These are phyloP conservation scores for Trichomalopsis sarcophagae DNA, from an alignment of 1,140 invertebrate species.

Conservation along the genomic window DNA sequence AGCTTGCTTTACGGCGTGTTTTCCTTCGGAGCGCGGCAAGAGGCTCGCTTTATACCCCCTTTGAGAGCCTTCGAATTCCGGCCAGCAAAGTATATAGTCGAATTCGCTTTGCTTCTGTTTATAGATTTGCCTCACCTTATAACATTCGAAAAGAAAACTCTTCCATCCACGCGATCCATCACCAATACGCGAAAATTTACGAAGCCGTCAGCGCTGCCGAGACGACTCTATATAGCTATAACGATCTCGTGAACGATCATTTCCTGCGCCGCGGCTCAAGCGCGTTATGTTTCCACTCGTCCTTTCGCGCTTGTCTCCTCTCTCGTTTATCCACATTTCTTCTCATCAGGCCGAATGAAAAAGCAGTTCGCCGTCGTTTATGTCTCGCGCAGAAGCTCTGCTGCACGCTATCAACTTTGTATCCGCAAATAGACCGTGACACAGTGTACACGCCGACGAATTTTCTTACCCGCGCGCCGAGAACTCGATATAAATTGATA, in stretches of 20 bases:
- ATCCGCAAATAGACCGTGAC: slow-evolving; percentile 11
- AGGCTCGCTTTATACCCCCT: background rate
- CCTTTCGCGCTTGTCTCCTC: too few relatives aligned
- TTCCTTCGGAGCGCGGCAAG: background rate
- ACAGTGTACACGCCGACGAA: background rate
- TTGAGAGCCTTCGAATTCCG: background rate
- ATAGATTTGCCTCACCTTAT: too few relatives aligned
- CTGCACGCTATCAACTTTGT: background rate
- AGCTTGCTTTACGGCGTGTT: background rate
- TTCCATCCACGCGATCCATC: too few relatives aligned
- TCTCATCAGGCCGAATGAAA: slow-evolving; percentile 5
- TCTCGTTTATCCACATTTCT: slow-evolving; percentile 9
- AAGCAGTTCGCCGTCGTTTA: slow-evolving; percentile 6
- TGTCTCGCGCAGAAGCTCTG: too few relatives aligned
- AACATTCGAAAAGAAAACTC: too few relatives aligned
- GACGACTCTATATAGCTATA: too few relatives aligned
- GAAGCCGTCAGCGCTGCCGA: too few relatives aligned
- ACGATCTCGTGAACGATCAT: background rate
- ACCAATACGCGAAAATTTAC: too few relatives aligned
- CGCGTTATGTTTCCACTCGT: too few relatives aligned
- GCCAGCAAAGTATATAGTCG: too few relatives aligned
- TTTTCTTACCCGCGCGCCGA: background rate
- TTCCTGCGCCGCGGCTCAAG: background rate
- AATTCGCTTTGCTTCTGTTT: too few relatives aligned
- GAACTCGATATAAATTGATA: background rate